Conservation (phyloP, 2,113 vertebrate genomes). For the Tupaia chinensis region DNA sequence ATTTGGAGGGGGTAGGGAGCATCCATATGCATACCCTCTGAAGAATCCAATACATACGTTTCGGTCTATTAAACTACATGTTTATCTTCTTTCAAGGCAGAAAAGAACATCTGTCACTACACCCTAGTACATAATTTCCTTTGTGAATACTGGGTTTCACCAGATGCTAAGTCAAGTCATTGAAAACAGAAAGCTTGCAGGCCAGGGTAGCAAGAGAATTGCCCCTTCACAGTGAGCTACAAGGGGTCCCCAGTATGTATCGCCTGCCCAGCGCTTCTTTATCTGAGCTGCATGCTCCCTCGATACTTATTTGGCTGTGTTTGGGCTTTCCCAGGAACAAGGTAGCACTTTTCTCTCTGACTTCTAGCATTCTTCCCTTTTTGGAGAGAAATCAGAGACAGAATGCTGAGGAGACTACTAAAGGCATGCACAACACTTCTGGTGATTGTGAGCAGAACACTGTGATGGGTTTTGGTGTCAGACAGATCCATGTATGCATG, state of each 20-base stretch:
- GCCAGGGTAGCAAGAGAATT: background rate
- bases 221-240: background rate
- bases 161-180: constrained; percentile 24
- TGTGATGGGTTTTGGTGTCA: background rate
- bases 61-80: constrained; percentile 56
- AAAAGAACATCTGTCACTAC: constrained; percentile 51
- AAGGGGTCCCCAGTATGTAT: accelerated
- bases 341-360: background rate
- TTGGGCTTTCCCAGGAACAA: background rate
- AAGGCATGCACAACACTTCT: background rate
- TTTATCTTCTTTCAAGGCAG: constrained; percentile 65
- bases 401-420: background rate
- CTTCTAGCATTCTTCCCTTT: background rate
- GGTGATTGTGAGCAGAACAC: background rate
- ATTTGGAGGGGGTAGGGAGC: background rate
- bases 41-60: background rate
- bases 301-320: background rate
- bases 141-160: background rate
- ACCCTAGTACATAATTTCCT: constrained; percentile 47
- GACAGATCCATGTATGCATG: too few relatives aligned
- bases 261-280: background rate
- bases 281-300: background rate
- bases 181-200: background rate
- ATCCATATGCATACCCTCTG: constrained; percentile 21
- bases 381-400: background rate